phyloP scores from a whole-genome alignment of 2,797 vertebrate species.

The Paguma larvata region DNA sequence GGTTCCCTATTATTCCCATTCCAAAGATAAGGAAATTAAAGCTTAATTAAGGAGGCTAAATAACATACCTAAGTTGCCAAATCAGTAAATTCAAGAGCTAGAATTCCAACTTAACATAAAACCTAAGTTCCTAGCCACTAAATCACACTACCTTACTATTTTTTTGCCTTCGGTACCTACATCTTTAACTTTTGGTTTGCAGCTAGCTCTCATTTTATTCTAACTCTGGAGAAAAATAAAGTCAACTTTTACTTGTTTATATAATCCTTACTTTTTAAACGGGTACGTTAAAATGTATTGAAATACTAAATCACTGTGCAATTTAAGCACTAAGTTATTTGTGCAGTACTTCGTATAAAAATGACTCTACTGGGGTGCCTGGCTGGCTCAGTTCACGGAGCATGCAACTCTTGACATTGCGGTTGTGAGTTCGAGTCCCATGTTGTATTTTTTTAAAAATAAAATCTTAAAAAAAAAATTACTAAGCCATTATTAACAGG shows the following conservation, averaged over 20 bases:
- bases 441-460: not conserved
- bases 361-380: not conserved
- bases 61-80: not conserved
- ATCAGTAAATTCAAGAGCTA: not conserved
- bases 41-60: not conserved
- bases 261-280: constrained; percentile 24
- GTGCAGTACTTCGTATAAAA: constrained; percentile 16
- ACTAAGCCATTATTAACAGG: not conserved
- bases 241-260: constrained; percentile 36
- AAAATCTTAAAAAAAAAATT: not conserved
- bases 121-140: not conserved
- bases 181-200: not conserved
- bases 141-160: not conserved
- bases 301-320: not conserved
- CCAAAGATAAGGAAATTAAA: constrained; percentile 15
- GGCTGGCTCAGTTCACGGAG: not conserved
- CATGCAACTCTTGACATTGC: not conserved
- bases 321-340: constrained; percentile 15
- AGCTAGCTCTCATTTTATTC: constrained; percentile 16
- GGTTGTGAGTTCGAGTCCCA: not conserved
- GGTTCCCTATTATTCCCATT: not conserved
- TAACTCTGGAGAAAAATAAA: constrained; percentile 41
- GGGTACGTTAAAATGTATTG: constrained; percentile 27
- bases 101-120: not conserved
- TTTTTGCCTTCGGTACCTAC: not conserved